Conservation (phyloP, 2,888 invertebrate genomes). For the Chrysodeixis includens region DNA sequence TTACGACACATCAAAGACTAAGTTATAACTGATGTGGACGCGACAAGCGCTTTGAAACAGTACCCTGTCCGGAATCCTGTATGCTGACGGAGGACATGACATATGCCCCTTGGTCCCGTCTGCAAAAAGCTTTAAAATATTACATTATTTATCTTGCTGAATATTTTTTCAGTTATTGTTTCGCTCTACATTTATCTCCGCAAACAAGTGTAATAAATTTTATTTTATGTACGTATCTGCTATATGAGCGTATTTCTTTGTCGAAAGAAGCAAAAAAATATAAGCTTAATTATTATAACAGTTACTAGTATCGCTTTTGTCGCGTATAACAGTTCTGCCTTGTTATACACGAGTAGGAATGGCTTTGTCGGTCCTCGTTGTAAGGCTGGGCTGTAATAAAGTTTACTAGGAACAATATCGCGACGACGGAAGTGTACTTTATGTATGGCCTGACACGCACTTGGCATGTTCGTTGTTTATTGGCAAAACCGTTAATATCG, state of each 20-base stretch:
- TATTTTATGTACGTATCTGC: too few relatives aligned
- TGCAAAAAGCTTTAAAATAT: constrained; percentile 9
- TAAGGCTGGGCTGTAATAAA: neutral
- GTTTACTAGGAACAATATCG: neutral
- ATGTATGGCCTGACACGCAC: constrained; percentile 3
- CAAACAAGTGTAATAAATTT: neutral
- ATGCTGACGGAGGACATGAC: constrained; percentile 28
- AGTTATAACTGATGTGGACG: constrained; percentile 51
- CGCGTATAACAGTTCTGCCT: neutral
- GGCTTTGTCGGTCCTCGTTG: neutral
- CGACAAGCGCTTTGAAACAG: constrained; percentile 51
- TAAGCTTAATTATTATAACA: neutral
- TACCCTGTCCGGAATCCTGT: constrained; percentile 39
- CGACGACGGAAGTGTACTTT: neutral
- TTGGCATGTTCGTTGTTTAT: constrained; percentile 8
- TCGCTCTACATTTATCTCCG: neutral
- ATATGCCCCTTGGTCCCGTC: constrained; percentile 10
- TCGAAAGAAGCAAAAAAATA: neutral
- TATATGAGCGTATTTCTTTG: too few relatives aligned
- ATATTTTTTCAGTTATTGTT: neutral
- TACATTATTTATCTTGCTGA: neutral
- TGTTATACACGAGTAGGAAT: neutral
- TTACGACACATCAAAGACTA: constrained; percentile 40
- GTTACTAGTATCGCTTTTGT: neutral
- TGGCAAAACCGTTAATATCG: constrained; percentile 8